A percentile compares a stretch with the other conserved stretches of the same genome.
phyloP scores from a whole-genome alignment of 2,113 vertebrate genomes.

The Salvelinus namaycush region DNA sequence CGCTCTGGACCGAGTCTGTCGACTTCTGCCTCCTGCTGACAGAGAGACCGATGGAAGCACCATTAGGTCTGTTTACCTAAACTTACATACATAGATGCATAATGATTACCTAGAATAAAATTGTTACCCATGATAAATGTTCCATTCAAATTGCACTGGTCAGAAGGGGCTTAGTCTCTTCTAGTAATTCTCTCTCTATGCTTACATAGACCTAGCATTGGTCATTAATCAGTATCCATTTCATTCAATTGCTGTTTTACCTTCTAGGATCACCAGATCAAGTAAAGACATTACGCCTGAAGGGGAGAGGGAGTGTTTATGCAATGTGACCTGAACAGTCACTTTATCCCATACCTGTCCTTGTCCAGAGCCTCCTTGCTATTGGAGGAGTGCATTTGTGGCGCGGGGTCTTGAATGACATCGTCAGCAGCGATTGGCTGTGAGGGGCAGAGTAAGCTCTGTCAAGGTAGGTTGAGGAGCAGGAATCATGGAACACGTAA shows the following conservation, averaged over 20 bases:
- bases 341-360: constrained; percentile 60
- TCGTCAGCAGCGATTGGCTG: constrained; percentile 67
- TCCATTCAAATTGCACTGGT: no score
- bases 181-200: no score
- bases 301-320: background rate
- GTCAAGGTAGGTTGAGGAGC: background rate
- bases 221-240: background rate
- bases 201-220: no score
- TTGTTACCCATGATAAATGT: no score
- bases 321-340: background rate
- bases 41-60: background rate
- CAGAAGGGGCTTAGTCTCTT: no score
- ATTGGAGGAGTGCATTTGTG: constrained; percentile 66
- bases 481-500: background rate
- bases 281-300: background rate
- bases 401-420: constrained; percentile 64
- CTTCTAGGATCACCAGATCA: background rate
- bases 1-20: constrained; percentile 73
- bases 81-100: background rate
- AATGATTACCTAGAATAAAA: background rate
- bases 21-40: constrained; percentile 66
- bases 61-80: background rate
- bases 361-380: constrained; percentile 73
- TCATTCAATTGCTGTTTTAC: background rate
- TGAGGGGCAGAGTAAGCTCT: background rate